Base-by-base conservation (phyloP, 2,888 invertebrate genomes). In the Sinelater perroti region DNA sequence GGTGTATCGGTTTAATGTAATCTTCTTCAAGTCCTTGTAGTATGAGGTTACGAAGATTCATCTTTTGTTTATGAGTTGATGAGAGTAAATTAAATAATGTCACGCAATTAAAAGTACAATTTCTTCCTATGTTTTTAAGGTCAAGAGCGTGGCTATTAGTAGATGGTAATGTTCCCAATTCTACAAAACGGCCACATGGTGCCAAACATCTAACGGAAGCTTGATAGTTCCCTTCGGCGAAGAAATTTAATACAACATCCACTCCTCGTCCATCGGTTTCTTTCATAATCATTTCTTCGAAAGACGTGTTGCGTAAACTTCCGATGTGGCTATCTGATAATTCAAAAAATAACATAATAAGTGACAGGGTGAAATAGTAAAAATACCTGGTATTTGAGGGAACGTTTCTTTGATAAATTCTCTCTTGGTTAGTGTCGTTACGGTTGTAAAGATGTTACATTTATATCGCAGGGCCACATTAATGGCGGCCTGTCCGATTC, bases 211-310 rank as follows among this genome's bases (percentile, higher is more conserved):
- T 78, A 0, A 87, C 75, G 0, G 87, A 87, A 0, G 87, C 90
- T 70, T 85, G 83, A 0, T 97, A 82, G 76, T 97, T 97, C 36
- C 97, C 96, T 70, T 94, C 96, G 0, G 96, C 87, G 33, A 98
- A 79, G 0, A 95, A 96, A 77, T 98, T 98, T 5, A 95, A 79
- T 8, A 97, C 91, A 47, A 96, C 79, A 72, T 98, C 93, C 0
- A 98, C 97, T 26, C 97, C 96, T 66, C 83, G 82, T 7, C 97
- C 96, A 4, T 88, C 82, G 0, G 97, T 97, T 70, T 87, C 84
- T 38, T 81, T 82, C 67, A 89, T 82, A 50, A 98, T 84, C 85
- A 95, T 87, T 63, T 87, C 84, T 75, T 97, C 96, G 75, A 98
- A 98, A 0, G 89, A 87, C 0, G 87, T 83, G 73, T 95, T 90